Percentiles rank a stretch among this genome's conserved stretches.
Evolutionary conservation across 2,113 vertebrate genomes (phyloP).

Genomic region (Pteropus alecto): DNA sequence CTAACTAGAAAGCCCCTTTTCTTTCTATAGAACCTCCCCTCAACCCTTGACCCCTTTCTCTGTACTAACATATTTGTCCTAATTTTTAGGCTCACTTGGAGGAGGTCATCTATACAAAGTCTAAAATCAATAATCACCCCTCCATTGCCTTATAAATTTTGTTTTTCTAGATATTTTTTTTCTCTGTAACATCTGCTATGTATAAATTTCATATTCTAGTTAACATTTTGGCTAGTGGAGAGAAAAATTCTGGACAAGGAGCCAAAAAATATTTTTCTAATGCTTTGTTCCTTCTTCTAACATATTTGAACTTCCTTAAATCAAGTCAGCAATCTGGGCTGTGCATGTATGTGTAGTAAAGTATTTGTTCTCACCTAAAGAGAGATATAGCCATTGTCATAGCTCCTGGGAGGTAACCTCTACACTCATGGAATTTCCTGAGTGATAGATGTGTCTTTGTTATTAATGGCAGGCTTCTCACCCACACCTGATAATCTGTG

Average conservation of each 20-base stretch:
- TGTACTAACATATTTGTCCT: neutral
- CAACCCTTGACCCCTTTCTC: neutral
- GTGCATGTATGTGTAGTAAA: no score
- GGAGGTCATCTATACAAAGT: neutral
- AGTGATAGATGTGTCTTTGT: neutral
- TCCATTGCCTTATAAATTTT: neutral
- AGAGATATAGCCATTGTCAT: neutral
- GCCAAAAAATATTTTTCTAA: neutral
- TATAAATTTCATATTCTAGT: neutral
- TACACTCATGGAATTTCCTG: neutral
- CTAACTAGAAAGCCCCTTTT: neutral
- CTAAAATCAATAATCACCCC: neutral
- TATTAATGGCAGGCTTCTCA: neutral
- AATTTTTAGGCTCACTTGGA: neutral
- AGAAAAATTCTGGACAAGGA: neutral
- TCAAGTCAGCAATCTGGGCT: neutral
- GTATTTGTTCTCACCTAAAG: neutral
- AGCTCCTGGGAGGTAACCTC: neutral
- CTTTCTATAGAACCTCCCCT: neutral
- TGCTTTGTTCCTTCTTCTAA: neutral
- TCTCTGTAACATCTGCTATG: neutral
- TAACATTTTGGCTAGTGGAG: neutral
- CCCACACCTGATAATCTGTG: neutral
- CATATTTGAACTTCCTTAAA: neutral
- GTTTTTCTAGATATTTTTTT: neutral